phyloP scores from a whole-genome alignment of 2,797 vertebrate species.

The Phataginus tetradactyla region DNA sequence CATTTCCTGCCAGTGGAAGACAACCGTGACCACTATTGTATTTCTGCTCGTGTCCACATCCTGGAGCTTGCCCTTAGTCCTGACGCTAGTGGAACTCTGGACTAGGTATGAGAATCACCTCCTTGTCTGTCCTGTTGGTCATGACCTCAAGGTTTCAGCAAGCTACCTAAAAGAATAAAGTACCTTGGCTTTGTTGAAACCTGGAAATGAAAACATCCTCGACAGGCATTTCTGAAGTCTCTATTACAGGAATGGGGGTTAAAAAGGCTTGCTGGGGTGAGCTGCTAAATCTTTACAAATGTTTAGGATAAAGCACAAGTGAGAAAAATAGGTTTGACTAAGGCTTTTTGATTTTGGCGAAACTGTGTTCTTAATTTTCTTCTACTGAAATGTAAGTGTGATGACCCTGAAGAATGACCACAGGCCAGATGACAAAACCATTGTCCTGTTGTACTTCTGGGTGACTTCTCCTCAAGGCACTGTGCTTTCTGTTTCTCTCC shows the following conservation, averaged over 20 bases:
- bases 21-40: neutral
- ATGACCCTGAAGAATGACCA: neutral
- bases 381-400: constrained; percentile 37
- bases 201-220: constrained; percentile 23
- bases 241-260: constrained; percentile 68
- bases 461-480: neutral
- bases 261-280: constrained; percentile 60
- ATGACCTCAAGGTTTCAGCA: neutral
- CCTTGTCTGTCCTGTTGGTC: neutral
- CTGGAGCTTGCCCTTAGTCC: neutral
- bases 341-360: constrained; percentile 41
- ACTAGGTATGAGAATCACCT: neutral
- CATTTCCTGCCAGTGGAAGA: neutral
- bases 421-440: neutral
- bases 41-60: neutral
- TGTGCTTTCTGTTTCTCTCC: neutral
- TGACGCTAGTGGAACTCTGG: neutral
- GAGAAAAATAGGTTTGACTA: constrained; percentile 70
- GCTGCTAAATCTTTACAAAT: constrained; percentile 78
- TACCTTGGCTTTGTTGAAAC: neutral
- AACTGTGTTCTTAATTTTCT: constrained; percentile 64
- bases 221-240: constrained; percentile 64
- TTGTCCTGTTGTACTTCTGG: neutral
- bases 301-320: constrained; percentile 76
- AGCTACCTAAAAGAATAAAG: neutral